These are phyloP conservation scores for Chelon labrosus DNA, from an alignment of 2,797 vertebrate species.

Conservation along the genomic window DNA sequence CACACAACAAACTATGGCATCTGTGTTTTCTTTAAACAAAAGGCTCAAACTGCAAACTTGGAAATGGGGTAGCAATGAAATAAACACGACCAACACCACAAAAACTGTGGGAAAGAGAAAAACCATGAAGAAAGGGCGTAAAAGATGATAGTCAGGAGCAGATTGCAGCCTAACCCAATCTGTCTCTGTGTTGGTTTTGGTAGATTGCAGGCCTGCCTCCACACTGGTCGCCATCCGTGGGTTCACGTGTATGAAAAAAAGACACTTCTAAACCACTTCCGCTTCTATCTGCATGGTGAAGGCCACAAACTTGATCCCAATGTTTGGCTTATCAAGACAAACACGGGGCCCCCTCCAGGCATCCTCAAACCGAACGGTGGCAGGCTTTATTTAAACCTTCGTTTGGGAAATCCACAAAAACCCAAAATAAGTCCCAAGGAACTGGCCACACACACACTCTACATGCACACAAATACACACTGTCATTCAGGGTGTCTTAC, in stretches of 20 bases:
- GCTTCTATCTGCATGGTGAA: conserved; percentile 50
- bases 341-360: conserved; percentile 37
- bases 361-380: conserved; percentile 50
- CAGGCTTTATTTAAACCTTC: conserved; percentile 60
- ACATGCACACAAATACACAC: conserved; percentile 52
- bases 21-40: conserved; percentile 65
- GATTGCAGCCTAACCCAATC: conserved; percentile 57
- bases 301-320: conserved; percentile 55
- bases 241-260: conserved; percentile 66
- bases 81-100: conserved; percentile 69
- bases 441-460: conserved; percentile 50
- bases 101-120: conserved; percentile 38
- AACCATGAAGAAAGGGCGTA: conserved; percentile 39
- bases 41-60: conserved; percentile 49
- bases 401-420: conserved; percentile 57
- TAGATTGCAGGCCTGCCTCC: conserved; percentile 74
- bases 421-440: conserved; percentile 59
- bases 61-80: conserved; percentile 52
- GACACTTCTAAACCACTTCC: conserved; percentile 66
- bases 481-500: conserved; percentile 43
- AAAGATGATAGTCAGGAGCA: conserved; percentile 49
- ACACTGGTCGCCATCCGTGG: conserved; percentile 67
- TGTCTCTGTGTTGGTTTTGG: conserved; percentile 67
- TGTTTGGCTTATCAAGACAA: conserved; percentile 70
- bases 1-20: conserved; percentile 46